Evolutionary conservation across 2,888 invertebrate species (phyloP).

Genomic region (Amorpha juglandis): DNA sequence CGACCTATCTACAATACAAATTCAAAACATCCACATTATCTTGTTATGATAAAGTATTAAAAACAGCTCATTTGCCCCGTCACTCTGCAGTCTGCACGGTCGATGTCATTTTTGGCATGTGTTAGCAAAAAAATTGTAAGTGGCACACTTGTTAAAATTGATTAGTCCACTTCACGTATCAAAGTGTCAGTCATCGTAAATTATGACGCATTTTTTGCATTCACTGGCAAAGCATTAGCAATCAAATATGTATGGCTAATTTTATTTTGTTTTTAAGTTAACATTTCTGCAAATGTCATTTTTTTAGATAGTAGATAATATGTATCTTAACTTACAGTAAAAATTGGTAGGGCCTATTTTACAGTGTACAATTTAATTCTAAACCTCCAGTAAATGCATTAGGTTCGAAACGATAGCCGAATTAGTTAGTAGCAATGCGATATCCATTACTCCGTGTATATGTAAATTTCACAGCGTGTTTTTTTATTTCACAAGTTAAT

Average conservation of each 20-base stretch:
- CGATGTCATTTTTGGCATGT: conserved; percentile 32
- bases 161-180: conserved; percentile 23
- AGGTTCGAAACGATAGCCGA: too few species aligned
- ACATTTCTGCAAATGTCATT: too few species aligned
- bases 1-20: neutral
- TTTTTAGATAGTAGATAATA: too few species aligned
- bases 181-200: conserved; percentile 25
- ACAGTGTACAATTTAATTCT: too few species aligned
- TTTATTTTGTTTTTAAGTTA: neutral
- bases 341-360: too few species aligned
- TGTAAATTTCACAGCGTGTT: too few species aligned
- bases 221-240: neutral
- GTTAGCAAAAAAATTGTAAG: conserved; percentile 31
- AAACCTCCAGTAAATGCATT: too few species aligned
- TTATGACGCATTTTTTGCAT: conserved; percentile 38
- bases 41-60: conserved; percentile 5
- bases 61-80: conserved; percentile 31
- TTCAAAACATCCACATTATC: neutral
- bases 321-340: too few species aligned
- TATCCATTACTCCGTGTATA: too few species aligned
- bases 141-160: conserved; percentile 30
- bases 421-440: too few species aligned
- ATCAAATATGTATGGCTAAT: neutral
- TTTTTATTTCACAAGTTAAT: too few species aligned
- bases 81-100: conserved; percentile 13